Conservation (phyloP, 2,888 invertebrate species). For the Cephalotes varians region DNA sequence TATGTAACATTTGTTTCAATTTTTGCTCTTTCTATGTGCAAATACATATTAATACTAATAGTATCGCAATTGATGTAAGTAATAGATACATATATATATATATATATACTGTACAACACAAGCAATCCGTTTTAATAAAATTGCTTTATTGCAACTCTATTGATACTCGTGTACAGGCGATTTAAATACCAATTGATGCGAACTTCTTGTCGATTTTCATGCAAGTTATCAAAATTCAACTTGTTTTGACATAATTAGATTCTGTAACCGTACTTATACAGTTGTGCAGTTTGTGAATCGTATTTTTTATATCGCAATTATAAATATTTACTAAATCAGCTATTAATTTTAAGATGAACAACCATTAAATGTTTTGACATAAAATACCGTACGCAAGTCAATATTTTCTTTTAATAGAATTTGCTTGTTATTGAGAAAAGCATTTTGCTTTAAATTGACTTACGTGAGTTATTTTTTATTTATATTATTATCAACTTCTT, state of each 20-base stretch:
- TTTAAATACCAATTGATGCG: neutral
- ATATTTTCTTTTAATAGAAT: neutral
- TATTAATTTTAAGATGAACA: neutral
- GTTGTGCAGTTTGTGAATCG: neutral
- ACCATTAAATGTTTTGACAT: neutral
- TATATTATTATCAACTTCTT: neutral
- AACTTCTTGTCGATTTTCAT: conserved; percentile 2
- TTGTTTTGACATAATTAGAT: neutral
- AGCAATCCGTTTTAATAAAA: conserved; percentile 15
- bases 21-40: neutral
- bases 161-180: neutral
- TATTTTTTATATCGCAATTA: neutral
- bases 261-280: neutral
- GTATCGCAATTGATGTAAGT: neutral
- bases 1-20: conserved; percentile 33
- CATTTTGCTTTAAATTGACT: neutral
- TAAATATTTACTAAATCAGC: neutral
- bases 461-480: neutral
- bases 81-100: neutral
- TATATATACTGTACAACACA: neutral
- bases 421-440: neutral
- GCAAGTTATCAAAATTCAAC: neutral
- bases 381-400: neutral
- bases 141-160: conserved; percentile 8
- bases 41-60: conserved; percentile 12